Percentiles rank a stretch among this genome's conserved stretches.
Evolutionary conservation across 2,113 vertebrate genomes (phyloP).

Genomic region (Tragelaphus imberbis): DNA sequence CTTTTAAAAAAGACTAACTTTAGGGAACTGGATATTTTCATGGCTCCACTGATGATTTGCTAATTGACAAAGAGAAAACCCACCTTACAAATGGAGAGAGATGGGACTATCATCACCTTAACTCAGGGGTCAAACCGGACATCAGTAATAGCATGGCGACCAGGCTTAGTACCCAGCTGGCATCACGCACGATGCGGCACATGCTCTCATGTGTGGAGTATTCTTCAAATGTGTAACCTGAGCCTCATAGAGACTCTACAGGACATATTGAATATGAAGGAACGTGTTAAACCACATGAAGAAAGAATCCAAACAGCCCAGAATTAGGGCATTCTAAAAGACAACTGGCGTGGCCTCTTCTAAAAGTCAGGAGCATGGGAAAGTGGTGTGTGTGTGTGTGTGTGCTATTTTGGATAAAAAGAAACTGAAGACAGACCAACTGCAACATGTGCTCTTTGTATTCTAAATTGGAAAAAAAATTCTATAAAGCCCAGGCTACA

Average conservation of each 20-base stretch:
- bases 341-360: neutral
- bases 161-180: neutral
- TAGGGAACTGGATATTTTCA: neutral
- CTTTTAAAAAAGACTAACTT: neutral
- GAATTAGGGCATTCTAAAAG: neutral
- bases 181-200: neutral
- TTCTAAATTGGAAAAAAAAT: neutral
- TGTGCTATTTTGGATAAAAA: neutral
- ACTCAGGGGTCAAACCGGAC: neutral
- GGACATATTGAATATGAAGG: neutral
- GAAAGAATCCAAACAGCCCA: neutral
- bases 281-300: neutral
- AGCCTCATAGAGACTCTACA: neutral
- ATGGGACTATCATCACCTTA: neutral
- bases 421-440: neutral
- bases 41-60: neutral
- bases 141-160: neutral
- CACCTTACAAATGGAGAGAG: neutral
- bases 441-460: neutral
- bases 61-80: neutral
- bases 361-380: neutral
- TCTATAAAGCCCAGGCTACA: neutral
- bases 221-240: neutral
- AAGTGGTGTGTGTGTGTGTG: neutral
- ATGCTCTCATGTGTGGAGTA: rapidly evolving